Evolutionary conservation across 2,113 vertebrate genomes (phyloP).

Genomic region (Crotalus viridis): DNA sequence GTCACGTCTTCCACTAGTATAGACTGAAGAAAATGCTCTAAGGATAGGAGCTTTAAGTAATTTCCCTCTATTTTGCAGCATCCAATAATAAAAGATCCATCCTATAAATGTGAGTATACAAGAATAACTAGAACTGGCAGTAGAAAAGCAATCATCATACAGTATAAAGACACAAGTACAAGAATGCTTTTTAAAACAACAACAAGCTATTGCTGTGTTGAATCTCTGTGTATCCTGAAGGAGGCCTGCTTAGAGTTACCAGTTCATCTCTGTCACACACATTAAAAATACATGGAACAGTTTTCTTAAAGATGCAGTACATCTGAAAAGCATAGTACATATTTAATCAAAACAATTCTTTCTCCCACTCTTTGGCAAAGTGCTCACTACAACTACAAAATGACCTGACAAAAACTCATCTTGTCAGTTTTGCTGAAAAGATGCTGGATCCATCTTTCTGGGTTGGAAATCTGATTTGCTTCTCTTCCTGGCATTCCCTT

Average conservation of each 20-base stretch:
- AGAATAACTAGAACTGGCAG: background rate
- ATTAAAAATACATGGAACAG: background rate
- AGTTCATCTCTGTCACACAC: background rate
- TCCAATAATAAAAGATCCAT: background rate
- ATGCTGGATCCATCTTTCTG: background rate
- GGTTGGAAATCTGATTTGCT: background rate
- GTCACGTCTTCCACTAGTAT: background rate
- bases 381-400: background rate
- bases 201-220: background rate
- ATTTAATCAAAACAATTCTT: background rate
- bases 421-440: background rate
- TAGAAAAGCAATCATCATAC: background rate
- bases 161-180: background rate
- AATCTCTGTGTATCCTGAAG: background rate
- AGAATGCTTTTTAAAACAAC: background rate
- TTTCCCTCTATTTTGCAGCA: background rate
- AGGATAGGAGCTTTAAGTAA: background rate
- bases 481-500: background rate
- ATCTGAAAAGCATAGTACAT: background rate
- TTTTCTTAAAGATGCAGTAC: background rate
- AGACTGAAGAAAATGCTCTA: background rate
- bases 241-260: background rate
- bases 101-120: background rate
- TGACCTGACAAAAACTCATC: background rate
- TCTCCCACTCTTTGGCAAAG: background rate